Conservation (phyloP, 2,797 vertebrate species). For the Pygocentrus nattereri region DNA sequence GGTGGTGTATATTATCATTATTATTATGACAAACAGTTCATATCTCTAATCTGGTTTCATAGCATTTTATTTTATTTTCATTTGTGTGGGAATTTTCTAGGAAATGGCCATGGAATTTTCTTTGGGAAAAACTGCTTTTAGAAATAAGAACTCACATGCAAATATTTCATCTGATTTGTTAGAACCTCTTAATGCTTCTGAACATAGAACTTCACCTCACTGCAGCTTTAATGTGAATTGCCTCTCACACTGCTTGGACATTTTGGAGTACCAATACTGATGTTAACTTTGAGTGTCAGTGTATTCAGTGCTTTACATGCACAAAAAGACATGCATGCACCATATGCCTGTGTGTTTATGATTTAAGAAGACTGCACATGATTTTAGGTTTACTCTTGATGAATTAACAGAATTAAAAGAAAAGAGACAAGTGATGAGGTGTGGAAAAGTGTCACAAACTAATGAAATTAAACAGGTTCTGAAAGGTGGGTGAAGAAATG, state of each 20-base stretch:
- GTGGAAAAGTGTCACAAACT: constrained; percentile 5
- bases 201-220: constrained; percentile 14
- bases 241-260: constrained; percentile 35
- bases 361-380: constrained; percentile 27
- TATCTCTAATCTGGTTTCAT: constrained; percentile 17
- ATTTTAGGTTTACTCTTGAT: background rate
- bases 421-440: background rate
- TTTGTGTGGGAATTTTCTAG: background rate
- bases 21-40: background rate
- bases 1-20: constrained; percentile 33
- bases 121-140: constrained; percentile 35
- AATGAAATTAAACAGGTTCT: constrained; percentile 68
- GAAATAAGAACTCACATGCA: constrained; percentile 25
- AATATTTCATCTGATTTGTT: constrained; percentile 31
- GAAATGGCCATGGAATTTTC: background rate
- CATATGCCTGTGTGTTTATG: constrained; percentile 46
- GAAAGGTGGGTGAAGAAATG: constrained; percentile 61
- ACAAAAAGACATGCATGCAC: constrained; percentile 47
- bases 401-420: constrained; percentile 4
- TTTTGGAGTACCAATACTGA: constrained; percentile 42
- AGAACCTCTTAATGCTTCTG: background rate
- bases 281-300: constrained; percentile 47
- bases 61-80: background rate
- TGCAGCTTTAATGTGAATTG: constrained; percentile 39
- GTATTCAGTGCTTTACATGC: constrained; percentile 49